phyloP scores from a whole-genome alignment of 1,140 invertebrate genomes.

The Drosophila bifasciata region DNA sequence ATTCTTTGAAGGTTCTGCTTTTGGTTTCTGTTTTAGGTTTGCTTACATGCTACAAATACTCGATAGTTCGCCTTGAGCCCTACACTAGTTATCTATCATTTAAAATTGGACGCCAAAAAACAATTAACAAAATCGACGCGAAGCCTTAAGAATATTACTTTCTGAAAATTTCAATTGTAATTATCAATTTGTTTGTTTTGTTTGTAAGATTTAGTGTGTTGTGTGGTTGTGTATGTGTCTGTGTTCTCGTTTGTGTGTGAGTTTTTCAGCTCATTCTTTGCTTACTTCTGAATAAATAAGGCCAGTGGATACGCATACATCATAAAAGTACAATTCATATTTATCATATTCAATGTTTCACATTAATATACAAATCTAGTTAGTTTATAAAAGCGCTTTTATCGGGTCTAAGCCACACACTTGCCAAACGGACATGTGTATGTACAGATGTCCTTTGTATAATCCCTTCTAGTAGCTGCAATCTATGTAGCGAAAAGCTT shows the following conservation, averaged over 20 bases:
- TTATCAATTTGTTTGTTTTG: constrained; percentile 45
- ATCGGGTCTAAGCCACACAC: constrained; percentile 26
- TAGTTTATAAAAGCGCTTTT: constrained; percentile 60
- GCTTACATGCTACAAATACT: constrained; percentile 69
- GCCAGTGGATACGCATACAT: constrained; percentile 84
- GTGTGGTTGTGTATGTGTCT: constrained; percentile 19
- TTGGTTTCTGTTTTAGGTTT: constrained; percentile 33
- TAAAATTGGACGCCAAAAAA: constrained; percentile 81
- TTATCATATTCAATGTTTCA: constrained; percentile 60
- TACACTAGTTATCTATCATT: constrained; percentile 65
- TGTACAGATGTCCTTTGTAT: constrained; percentile 23
- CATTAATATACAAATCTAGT: constrained; percentile 72
- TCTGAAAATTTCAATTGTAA: constrained; percentile 52
- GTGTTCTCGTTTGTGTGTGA: constrained; percentile 19
- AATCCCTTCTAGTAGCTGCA: constrained; percentile 56
- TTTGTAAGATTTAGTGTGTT: constrained; percentile 19
- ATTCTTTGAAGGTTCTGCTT: constrained; percentile 27
- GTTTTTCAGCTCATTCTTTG: constrained; percentile 54
- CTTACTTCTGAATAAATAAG: constrained; percentile 76
- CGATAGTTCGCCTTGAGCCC: constrained; percentile 47
- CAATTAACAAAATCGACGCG: constrained; percentile 68
- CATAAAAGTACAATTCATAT: constrained; percentile 77
- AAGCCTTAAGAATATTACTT: constrained; percentile 60
- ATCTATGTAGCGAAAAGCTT: constrained; percentile 39
- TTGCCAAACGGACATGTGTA: constrained; percentile 11